A percentile compares a stretch with the other conserved stretches of the same genome.
Evolutionary conservation across 2,888 invertebrate species (phyloP).

Genomic region (Leptarthrus brevirostris): DNA sequence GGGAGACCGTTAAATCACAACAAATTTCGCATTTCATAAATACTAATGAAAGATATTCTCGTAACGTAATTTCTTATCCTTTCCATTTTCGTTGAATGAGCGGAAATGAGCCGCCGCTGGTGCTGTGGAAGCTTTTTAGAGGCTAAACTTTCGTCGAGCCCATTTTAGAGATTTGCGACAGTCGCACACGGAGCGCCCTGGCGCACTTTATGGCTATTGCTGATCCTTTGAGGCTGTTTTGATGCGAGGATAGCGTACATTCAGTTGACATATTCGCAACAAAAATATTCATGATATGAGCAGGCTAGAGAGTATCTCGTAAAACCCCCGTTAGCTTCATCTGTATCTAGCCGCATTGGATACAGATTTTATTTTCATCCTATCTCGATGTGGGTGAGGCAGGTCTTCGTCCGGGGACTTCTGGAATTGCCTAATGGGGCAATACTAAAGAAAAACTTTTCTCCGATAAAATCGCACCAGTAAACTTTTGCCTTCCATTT

Average conservation of each 20-base stretch:
- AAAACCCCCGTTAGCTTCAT: conserved; percentile 13
- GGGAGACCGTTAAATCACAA: conserved; percentile 38
- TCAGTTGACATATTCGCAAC: conserved; percentile 38
- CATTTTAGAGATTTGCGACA: conserved; percentile 27
- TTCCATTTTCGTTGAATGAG: not conserved
- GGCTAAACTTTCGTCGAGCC: conserved; percentile 40
- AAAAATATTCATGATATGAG: conserved; percentile 45
- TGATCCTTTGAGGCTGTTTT: conserved; percentile 45
- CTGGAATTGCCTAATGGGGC: conserved; percentile 38
- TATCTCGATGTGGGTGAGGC: not conserved
- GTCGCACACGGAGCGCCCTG: conserved; percentile 4
- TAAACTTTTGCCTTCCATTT: conserved; percentile 44
- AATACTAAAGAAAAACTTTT: conserved; percentile 30
- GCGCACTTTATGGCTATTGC: conserved; percentile 29
- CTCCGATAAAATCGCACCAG: conserved; percentile 40
- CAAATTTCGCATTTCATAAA: conserved; percentile 44
- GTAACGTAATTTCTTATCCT: conserved; percentile 44
- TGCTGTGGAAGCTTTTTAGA: not conserved
- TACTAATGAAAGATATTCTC: conserved; percentile 40
- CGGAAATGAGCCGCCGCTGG: conserved; percentile 2
- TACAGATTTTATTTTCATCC: not conserved
- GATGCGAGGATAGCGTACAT: conserved; percentile 18
- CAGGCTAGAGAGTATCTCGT: conserved; percentile 25
- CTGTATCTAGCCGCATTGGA: not conserved
- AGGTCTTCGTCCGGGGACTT: not conserved